Percentiles rank a stretch among this genome's conserved stretches.
Evolutionary conservation across 2,888 invertebrate genomes (phyloP).

Genomic region (Drosophila gaucha): DNA sequence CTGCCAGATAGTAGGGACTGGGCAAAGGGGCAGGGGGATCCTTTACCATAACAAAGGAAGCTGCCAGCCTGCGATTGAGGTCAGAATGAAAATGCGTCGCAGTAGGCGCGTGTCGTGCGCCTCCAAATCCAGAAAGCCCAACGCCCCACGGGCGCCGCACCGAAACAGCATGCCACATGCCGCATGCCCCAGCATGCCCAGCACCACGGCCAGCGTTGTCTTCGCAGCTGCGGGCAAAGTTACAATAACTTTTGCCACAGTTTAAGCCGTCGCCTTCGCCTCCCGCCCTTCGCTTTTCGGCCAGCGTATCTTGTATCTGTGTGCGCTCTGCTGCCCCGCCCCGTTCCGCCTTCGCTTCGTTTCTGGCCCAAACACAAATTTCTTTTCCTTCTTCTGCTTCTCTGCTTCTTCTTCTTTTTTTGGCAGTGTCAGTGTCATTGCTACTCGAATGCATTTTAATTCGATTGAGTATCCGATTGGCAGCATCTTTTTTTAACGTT

Average conservation of each 20-base stretch:
- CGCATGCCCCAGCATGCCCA: neutral
- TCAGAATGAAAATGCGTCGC: slow-evolving; percentile 68
- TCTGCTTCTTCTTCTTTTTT: slow-evolving; percentile 14
- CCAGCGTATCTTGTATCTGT: slow-evolving; percentile 49
- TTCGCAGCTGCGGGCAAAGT: slow-evolving; percentile 60
- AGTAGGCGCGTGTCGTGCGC: slow-evolving; percentile 63
- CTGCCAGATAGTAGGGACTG: neutral
- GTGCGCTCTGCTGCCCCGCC: neutral
- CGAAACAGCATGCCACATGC: slow-evolving; percentile 10
- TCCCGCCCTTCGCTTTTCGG: neutral
- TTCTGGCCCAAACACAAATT: slow-evolving; percentile 18
- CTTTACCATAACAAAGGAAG: slow-evolving; percentile 34
- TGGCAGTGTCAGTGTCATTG: slow-evolving; percentile 66
- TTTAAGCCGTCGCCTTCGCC: slow-evolving; percentile 47
- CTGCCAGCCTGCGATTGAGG: slow-evolving; percentile 58
- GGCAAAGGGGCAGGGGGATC: neutral
- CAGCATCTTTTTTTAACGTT: slow-evolving; percentile 18
- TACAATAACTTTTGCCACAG: slow-evolving; percentile 78
- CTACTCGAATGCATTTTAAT: slow-evolving; percentile 76
- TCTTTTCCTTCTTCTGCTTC: slow-evolving; percentile 12
- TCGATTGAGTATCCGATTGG: slow-evolving; percentile 64
- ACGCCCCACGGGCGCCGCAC: slow-evolving; percentile 5
- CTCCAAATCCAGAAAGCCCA: slow-evolving; percentile 4
- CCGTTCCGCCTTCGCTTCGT: slow-evolving; percentile 1
- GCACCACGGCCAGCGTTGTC: slow-evolving; percentile 10